Base-by-base conservation (phyloP, 2,888 invertebrate species). In the Tanypteryx hageni region DNA sequence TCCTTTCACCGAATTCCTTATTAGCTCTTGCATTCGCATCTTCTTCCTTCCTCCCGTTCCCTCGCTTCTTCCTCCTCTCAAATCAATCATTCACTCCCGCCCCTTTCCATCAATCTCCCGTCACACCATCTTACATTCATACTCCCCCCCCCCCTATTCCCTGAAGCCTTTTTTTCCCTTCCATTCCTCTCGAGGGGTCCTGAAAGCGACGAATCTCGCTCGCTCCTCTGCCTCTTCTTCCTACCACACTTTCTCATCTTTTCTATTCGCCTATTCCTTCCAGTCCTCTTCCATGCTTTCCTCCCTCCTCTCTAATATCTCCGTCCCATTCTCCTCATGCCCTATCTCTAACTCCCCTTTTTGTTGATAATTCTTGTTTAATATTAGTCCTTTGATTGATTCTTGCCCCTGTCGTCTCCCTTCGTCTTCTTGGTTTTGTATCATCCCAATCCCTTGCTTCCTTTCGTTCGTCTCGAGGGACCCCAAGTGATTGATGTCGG, bases 11-110 rank as follows among this genome's bases (percentile, higher is more conserved):
- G 59, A 61, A 18, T 27, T 76, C 27, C 86, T 61, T 58, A 85
- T 85, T 85, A 61, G 27, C 59, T 56, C 86, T 27, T 76, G 22
- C 76, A 13, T 27, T 76, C 22, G 27, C 76, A 27, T 76, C 76
- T 76, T 27, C 59, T 44, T 11, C n/a, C 64, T 44, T n/a, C 83
- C 18, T 83, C n/a, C 56, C 83, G 16, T 57, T 83, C 11, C 31
- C 14, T 57, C 44, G 11, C 83, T 57, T 83, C 83, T 0, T 31
- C 86, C 59, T n/a, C 61, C 16, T 86, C n/a, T 31, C 61, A 14
- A 86, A 86, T 86, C 86, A 86, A 86, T 86, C 86, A 86, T 61
- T 86, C 82, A 82, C 82, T 31, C 82, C 82, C 82, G 82, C 31
- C 76, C 85, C 85, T 22, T 59, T 10, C 58, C 86, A 86, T 86